A percentile compares a stretch with the other conserved stretches of the same genome.
These are phyloP conservation scores for Antechinus flavipes DNA, from an alignment of 2,113 vertebrate species.

Conservation along the genomic window DNA sequence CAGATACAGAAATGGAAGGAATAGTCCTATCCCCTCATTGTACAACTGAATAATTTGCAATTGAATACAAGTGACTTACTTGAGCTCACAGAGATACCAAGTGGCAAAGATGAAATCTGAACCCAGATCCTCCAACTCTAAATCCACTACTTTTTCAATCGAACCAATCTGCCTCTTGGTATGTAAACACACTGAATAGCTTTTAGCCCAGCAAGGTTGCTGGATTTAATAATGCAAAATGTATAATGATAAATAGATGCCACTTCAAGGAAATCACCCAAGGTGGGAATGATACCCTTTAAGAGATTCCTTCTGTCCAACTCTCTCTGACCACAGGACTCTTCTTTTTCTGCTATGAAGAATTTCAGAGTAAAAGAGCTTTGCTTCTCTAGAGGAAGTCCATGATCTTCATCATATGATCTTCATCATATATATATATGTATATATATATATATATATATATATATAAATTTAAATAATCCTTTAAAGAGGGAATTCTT, in stretches of 20 bases:
- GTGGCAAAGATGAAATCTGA: background rate
- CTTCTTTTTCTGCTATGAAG: conserved; percentile 46
- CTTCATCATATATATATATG: no score
- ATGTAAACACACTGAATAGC: rapidly evolving
- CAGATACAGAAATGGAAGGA: background rate
- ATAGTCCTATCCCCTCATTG: background rate
- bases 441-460: no score
- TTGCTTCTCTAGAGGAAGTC: background rate
- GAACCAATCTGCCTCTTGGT: background rate
- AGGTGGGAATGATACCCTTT: background rate
- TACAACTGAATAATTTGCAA: background rate
- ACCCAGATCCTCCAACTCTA: background rate
- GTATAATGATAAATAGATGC: background rate
- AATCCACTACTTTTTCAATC: background rate
- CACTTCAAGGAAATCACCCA: background rate
- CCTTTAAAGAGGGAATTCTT: background rate
- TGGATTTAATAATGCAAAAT: conserved; percentile 35
- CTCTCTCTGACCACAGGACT: background rate
- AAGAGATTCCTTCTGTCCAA: background rate
- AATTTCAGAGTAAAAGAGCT: background rate
- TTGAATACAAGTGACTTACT: background rate
- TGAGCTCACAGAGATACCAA: background rate
- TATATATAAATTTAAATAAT: no score
- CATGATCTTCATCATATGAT: conserved; percentile 41
- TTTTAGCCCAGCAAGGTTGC: background rate